Percentiles rank a stretch among this genome's conserved stretches.
Conservation (phyloP, 2,888 invertebrate genomes). For the Polydesmus complanatus region DNA sequence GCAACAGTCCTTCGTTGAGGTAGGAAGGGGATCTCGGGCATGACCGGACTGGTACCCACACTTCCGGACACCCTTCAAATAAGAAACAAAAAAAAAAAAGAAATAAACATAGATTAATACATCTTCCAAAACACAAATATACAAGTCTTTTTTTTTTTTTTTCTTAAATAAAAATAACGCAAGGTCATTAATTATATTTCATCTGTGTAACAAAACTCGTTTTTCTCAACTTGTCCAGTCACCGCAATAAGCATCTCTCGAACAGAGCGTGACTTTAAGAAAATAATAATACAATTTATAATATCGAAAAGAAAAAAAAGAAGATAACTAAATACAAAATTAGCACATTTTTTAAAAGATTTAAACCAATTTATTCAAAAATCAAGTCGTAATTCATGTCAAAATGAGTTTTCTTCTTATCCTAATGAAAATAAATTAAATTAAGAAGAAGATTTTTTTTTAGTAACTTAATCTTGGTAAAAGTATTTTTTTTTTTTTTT, state of each 20-base stretch:
- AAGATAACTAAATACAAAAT: not conserved
- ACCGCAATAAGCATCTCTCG: not conserved
- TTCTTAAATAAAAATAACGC: too few relatives aligned
- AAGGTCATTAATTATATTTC: too few relatives aligned
- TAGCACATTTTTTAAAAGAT: too few relatives aligned
- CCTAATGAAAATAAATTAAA: too few relatives aligned
- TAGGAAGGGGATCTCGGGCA: constrained; percentile 25
- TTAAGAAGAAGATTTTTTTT: too few relatives aligned
- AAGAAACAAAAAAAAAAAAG: constrained; percentile 5
- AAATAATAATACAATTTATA: not conserved
- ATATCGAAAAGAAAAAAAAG: too few relatives aligned
- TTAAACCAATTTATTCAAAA: not conserved
- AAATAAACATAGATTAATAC: not conserved
- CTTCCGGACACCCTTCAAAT: constrained; percentile 18
- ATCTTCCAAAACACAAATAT: not conserved
- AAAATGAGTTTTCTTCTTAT: not conserved
- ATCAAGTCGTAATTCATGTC: not conserved
- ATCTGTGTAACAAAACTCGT: not conserved
- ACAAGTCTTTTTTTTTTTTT: not conserved
- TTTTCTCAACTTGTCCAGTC: not conserved
- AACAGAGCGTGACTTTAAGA: not conserved
- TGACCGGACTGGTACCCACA: constrained; percentile 19
- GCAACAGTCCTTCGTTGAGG: constrained; percentile 24
- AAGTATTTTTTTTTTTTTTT: too few relatives aligned
- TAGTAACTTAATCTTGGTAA: not conserved